Evolutionary conservation across 2,888 invertebrate species (phyloP).

Genomic region (Agriopis leucophaearia): DNA sequence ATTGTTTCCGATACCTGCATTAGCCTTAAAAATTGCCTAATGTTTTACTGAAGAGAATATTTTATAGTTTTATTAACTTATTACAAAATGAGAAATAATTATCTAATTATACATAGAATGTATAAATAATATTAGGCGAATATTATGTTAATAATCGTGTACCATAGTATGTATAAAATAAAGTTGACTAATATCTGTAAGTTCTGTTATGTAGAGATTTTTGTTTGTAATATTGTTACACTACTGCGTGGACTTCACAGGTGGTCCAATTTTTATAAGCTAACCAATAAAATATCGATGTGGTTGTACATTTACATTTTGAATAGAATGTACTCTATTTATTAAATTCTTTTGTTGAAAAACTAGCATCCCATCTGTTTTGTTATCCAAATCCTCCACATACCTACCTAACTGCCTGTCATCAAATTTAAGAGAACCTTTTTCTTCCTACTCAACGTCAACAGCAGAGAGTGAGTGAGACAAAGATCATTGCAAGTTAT

Average conservation of each 20-base stretch:
- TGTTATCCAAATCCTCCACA: conserved; percentile 29
- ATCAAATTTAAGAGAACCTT: too few species aligned
- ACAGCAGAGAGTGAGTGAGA: too few species aligned
- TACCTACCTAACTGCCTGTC: background rate
- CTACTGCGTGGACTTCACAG: conserved; percentile 80
- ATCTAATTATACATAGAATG: conserved; percentile 85
- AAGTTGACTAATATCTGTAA: conserved; percentile 86
- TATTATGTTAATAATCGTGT: conserved; percentile 85
- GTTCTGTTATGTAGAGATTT: conserved; percentile 87
- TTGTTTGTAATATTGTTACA: conserved; percentile 87
- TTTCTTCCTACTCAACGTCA: too few species aligned
- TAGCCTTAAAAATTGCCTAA: conserved; percentile 85
- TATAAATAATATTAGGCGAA: conserved; percentile 81
- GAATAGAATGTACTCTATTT: conserved; percentile 85
- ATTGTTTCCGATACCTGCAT: conserved; percentile 83
- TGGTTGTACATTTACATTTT: conserved; percentile 87
- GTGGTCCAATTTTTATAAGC: conserved; percentile 86
- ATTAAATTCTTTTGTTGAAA: conserved; percentile 83
- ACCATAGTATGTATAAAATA: conserved; percentile 85
- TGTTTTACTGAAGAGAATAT: conserved; percentile 83
- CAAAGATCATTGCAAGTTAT: too few species aligned
- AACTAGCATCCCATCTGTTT: conserved; percentile 68
- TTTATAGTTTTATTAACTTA: conserved; percentile 87
- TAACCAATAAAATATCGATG: conserved; percentile 87
- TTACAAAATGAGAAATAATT: conserved; percentile 83